phyloP scores from a whole-genome alignment of 2,888 invertebrate species.

The Argyresthia goedartella region DNA sequence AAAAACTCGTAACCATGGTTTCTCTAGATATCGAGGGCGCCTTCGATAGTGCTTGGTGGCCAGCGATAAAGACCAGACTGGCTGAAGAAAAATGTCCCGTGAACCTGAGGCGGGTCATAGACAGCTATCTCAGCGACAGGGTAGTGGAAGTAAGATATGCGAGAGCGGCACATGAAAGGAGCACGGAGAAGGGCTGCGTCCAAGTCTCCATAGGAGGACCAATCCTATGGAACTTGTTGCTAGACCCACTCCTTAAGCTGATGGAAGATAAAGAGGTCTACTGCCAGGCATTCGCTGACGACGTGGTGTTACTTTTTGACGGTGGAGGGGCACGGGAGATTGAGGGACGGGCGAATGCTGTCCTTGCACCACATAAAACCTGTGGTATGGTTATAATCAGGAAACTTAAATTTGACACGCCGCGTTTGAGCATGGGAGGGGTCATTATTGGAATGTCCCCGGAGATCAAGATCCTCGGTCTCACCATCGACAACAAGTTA shows the following conservation, averaged over 20 bases:
- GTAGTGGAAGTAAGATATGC: background rate
- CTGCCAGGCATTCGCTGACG: background rate
- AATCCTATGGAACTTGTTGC: background rate
- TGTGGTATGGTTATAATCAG: no score
- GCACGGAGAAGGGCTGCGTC: background rate
- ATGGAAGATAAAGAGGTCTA: no score
- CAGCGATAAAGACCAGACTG: background rate
- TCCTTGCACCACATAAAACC: background rate
- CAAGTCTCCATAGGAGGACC: no score
- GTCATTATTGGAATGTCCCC: no score
- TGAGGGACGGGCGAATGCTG: background rate
- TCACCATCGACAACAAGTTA: slow-evolving; percentile 6
- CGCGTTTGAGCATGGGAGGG: no score
- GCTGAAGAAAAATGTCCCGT: background rate
- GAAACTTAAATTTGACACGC: no score
- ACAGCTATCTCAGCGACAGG: background rate
- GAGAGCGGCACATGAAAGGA: background rate
- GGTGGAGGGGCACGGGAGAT: background rate
- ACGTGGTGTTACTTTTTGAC: background rate
- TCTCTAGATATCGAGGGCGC: slow-evolving; percentile 11
- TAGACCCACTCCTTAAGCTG: background rate
- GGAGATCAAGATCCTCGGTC: slow-evolving; percentile 5
- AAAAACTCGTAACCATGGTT: background rate
- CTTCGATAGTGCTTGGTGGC: slow-evolving; percentile 13
- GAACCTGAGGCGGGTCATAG: background rate